Base-by-base conservation (phyloP, 1,140 invertebrate species). In the Tribolium castaneum region DNA sequence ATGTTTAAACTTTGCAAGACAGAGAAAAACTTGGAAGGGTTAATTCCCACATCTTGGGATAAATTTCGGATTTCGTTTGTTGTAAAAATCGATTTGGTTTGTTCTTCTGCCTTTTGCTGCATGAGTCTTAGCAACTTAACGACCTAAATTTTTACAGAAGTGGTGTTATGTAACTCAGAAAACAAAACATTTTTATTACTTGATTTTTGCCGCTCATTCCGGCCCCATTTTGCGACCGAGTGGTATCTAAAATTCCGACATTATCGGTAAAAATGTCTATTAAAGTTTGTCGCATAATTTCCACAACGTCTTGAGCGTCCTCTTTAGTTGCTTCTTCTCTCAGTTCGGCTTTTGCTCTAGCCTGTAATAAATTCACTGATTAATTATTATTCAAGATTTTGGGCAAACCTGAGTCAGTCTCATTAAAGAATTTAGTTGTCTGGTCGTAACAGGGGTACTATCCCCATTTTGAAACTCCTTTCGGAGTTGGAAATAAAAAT, bases 341-440 rank as follows among this genome's bases (percentile, higher is more conserved):
- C 54, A 98, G 88, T 85, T 98, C 96, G 10, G 94, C 84, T 83
- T 96, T 92, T 5, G 97, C 96, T 86, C 97, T 88, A 14, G 97
- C 96, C 92, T 59, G n/a, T 1, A 45, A 45, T 45, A 45, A 10
- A 10, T 19, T 2, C 1, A 19, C 16, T 19, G 16, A 19, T 19
- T 3, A 45, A n/a, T 45, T 45, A 45, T 45, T 9, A 49, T 30
- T 25, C 30, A 45, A 9, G 39, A 10, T 45, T 45, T 45, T 45
- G 39, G 5, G 7, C 9, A 3, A 45, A 93, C 93, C 88, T 97
- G 93, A 9, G 96, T 94, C 1, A 99, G 88, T 84, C 97, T 87
- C 39, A 98, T 94, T 54, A 98, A 89, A 5, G 96, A 97, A 89
- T 97, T 94, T 22, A 98, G 89, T 84, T 98, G 95, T 73, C 96